Percentiles rank a stretch among this genome's conserved stretches.
These are phyloP conservation scores for Pandion haliaetus DNA, from an alignment of 2,113 vertebrate genomes.

Conservation along the genomic window DNA sequence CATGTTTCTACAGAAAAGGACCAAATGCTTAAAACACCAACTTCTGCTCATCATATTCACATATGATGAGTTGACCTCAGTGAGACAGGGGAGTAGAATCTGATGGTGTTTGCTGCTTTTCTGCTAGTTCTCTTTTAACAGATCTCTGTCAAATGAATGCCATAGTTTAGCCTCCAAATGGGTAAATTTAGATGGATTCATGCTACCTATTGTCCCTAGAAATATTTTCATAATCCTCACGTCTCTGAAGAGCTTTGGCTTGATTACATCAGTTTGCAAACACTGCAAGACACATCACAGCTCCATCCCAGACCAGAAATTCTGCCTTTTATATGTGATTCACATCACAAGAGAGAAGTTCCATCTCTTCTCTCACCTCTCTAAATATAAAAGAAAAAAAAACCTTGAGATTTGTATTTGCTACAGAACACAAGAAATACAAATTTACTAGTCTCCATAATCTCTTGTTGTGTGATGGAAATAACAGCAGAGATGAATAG, in stretches of 20 bases:
- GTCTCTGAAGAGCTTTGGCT: conserved; percentile 16
- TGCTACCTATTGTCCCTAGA: neutral
- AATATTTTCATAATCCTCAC: neutral
- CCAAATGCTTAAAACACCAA: neutral
- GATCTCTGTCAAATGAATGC: neutral
- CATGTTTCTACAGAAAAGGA: neutral
- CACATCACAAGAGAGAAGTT: neutral
- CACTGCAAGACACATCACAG: conserved; percentile 33
- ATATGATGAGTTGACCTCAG: neutral
- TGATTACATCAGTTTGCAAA: conserved; percentile 1
- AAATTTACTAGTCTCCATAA: neutral
- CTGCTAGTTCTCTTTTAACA: neutral
- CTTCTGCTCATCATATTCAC: neutral
- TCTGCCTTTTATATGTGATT: neutral
- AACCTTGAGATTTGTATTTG: conserved; percentile 1
- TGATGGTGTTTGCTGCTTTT: neutral
- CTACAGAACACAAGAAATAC: conserved; percentile 14
- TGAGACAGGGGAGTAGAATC: neutral
- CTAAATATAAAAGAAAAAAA: neutral
- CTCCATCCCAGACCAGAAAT: conserved; percentile 15
- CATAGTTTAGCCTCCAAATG: neutral
- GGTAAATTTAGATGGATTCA: neutral
- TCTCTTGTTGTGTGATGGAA: neutral
- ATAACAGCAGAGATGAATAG: neutral
- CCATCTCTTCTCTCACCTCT: neutral